These are phyloP conservation scores for Xenus cinereus DNA, from an alignment of 2,113 vertebrate species.

Conservation along the genomic window DNA sequence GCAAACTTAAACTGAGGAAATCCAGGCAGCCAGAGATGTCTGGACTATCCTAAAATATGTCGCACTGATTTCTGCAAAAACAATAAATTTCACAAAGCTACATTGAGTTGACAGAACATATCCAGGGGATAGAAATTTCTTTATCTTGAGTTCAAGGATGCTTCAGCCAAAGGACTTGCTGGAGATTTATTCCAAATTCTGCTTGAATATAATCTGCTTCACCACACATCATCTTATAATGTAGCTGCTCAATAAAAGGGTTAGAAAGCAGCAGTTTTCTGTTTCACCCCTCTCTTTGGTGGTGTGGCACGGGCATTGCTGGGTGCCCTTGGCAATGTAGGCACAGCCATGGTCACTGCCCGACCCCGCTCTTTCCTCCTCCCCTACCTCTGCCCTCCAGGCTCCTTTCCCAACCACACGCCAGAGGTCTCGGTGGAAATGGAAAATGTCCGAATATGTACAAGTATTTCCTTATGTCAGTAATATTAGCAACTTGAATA, in stretches of 20 bases:
- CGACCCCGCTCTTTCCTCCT: background rate
- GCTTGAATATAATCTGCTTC: background rate
- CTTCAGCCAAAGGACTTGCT: background rate
- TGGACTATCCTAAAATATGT: background rate
- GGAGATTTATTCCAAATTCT: background rate
- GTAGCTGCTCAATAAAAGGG: background rate
- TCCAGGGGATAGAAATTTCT: background rate
- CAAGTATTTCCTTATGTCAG: background rate
- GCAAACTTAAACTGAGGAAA: background rate
- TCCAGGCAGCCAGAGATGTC: background rate
- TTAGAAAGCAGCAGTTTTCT: background rate
- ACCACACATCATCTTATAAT: background rate
- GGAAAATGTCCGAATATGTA: background rate
- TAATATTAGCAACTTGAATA: background rate
- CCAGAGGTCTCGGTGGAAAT: background rate
- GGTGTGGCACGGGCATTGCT: background rate
- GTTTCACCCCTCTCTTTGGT: background rate
- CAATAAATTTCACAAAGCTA: background rate
- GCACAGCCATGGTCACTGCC: background rate
- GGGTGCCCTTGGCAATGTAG: fast-evolving
- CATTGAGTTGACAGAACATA: background rate
- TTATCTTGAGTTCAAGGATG: constrained; percentile 9
- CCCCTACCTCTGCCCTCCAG: background rate
- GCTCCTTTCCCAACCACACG: background rate
- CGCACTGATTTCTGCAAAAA: background rate